phyloP scores from a whole-genome alignment of 2,797 vertebrate genomes.

The Epinephelus malabaricus region DNA sequence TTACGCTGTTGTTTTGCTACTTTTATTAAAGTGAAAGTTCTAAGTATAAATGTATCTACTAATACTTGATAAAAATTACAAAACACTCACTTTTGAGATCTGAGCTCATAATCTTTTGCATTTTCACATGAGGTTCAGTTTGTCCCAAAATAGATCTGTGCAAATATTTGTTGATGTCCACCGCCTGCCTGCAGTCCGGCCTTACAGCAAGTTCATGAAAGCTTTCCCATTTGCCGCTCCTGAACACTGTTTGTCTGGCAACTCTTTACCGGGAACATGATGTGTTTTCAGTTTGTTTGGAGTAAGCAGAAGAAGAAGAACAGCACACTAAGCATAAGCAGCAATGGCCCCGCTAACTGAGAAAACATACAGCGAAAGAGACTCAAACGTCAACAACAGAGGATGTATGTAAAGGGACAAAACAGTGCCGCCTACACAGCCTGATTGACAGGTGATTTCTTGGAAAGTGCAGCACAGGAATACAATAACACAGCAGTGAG shows the following conservation, averaged over 20 bases:
- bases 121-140: neutral
- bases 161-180: constrained; percentile 25
- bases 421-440: constrained; percentile 46
- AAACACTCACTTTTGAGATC: neutral
- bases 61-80: neutral
- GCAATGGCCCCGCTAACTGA: constrained; percentile 19
- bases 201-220: constrained; percentile 21
- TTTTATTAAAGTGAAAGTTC: neutral
- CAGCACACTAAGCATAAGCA: constrained; percentile 18
- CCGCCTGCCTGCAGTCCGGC: constrained; percentile 13
- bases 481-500: constrained; percentile 21
- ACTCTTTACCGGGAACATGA: constrained; percentile 26
- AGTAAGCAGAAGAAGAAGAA: constrained; percentile 39
- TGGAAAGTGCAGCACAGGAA: constrained; percentile 36
- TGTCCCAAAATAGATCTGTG: constrained; percentile 15
- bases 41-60: neutral
- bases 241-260: constrained; percentile 22
- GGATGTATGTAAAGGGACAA: constrained; percentile 45
- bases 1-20: too few relatives aligned
- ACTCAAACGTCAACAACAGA: constrained; percentile 34
- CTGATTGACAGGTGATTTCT: constrained; percentile 60
- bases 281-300: constrained; percentile 52
- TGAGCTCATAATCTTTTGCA: neutral
- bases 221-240: constrained; percentile 4
- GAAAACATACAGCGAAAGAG: constrained; percentile 18